These are phyloP conservation scores for Tursiops truncatus DNA, from an alignment of 2,113 vertebrate genomes.

Conservation along the genomic window DNA sequence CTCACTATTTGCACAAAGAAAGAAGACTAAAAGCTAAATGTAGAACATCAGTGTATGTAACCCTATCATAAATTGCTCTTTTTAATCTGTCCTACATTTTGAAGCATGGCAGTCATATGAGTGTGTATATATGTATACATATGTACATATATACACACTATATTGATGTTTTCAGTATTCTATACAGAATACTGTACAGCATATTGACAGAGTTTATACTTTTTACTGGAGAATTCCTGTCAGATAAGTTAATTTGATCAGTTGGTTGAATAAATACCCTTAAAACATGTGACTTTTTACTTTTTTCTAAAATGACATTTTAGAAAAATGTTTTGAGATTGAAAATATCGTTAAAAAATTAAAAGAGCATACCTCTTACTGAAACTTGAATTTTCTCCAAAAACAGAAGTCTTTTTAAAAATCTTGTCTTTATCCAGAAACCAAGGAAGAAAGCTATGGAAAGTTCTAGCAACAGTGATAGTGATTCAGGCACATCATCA, in stretches of 20 bases:
- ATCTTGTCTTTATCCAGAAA: slow-evolving; percentile 82
- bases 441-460: slow-evolving; percentile 89
- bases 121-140: neutral
- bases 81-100: neutral
- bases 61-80: neutral
- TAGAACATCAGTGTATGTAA: neutral
- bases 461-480: slow-evolving; percentile 93
- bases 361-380: neutral
- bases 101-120: neutral
- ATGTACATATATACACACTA: neutral
- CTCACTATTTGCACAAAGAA: neutral
- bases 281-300: neutral
- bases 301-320: slow-evolving; percentile 35
- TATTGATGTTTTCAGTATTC: slow-evolving; percentile 31
- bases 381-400: slow-evolving; percentile 1
- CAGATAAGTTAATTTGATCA: slow-evolving; percentile 17
- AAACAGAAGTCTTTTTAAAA: slow-evolving; percentile 56
- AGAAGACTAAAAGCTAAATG: neutral
- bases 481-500: slow-evolving; percentile 92
- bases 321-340: neutral
- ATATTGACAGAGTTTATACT: neutral
- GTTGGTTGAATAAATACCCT: slow-evolving; percentile 14
- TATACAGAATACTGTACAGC: neutral
- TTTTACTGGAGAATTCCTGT: neutral
- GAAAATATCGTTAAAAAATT: slow-evolving; percentile 38